Conservation (phyloP, 2,113 vertebrate species). For the Clarias gariepinus region DNA sequence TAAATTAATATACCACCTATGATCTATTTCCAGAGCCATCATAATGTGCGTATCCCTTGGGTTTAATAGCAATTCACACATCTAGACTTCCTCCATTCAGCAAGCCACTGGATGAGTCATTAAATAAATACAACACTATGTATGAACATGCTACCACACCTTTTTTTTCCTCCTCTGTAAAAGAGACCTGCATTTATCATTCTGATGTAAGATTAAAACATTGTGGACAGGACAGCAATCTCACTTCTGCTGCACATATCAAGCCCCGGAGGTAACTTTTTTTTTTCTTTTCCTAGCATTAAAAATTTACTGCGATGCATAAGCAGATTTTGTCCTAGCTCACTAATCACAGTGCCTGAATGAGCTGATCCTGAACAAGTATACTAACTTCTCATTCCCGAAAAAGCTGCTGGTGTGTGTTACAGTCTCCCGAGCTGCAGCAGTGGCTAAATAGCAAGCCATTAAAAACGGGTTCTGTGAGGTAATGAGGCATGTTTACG, state of each 20-base stretch:
- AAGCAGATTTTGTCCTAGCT: constrained; percentile 14
- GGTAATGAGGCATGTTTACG: constrained; percentile 25
- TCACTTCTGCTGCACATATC: not conserved
- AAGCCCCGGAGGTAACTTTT: not conserved
- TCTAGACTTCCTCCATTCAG: not conserved
- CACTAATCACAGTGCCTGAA: not conserved
- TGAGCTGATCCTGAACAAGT: constrained; percentile 28
- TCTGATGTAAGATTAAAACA: not conserved
- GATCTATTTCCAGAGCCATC: not conserved
- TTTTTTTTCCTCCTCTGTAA: not conserved
- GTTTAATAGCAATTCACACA: not conserved
- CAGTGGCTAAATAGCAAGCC: constrained; percentile 27
- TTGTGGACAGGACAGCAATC: not conserved
- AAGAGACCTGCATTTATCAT: not conserved
- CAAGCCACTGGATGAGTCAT: not conserved
- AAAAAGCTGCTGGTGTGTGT: constrained; percentile 43
- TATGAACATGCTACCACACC: not conserved
- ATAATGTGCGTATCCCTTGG: not conserved
- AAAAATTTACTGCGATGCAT: constrained; percentile 8
- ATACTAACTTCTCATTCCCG: constrained; percentile 21
- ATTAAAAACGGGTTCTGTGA: constrained; percentile 25
- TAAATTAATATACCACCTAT: not conserved
- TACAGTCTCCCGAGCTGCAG: constrained; percentile 27
- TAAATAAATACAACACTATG: not conserved
- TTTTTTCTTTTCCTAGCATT: not conserved